Evolutionary conservation across 2,888 invertebrate species (phyloP), one percentile per base, ranked within the genome.

Genomic region (Yponomeuta evonymella): DNA sequence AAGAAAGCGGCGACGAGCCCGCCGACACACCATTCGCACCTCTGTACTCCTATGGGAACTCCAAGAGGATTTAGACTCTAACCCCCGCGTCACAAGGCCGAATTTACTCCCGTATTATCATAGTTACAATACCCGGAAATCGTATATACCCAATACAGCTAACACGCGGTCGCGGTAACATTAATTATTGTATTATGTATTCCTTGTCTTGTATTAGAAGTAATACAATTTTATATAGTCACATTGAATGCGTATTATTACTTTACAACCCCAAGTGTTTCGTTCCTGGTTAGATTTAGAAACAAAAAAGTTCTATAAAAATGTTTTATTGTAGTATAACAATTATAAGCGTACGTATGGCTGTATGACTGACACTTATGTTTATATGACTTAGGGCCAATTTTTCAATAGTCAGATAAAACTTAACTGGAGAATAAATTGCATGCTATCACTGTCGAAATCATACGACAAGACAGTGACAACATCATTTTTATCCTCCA

Each of bases 1-100:
- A 97, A 69, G 96, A 96, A 72, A 96, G 95, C 69, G 97, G 96
- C 15, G 96, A 96, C 76, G 97, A 93, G 70, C 92, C 83, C 64
- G 88, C 84, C 0, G 92, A 93, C 76, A 90, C 90, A 10, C 89
- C 92, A 48, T 93, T 93, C 76, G 91, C 92, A 15, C 93, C 93
- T 4, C 81, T 93, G 1, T 93, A 93, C 81, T 89, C 90, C 23
- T 92, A 93, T 80, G 92, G 91, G 11, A 92, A 88, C 83, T 78
- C 86, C 78, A 93, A 93, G 83, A 85, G 92, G 71, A 85, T 92
- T 82, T 91, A 88, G 75, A 71, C 72, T 36, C 33, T 33, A 67
- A 33, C 15, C 33, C 1, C 68, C 10, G 23, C 68, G 29, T 43
- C 51, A 33, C 33, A 67, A 67, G 15, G 33, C 43, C 11, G 11